A percentile compares a stretch with the other conserved stretches of the same genome.
Conservation (phyloP, 1,140 invertebrate genomes). For the Helicoverpa zea region DNA sequence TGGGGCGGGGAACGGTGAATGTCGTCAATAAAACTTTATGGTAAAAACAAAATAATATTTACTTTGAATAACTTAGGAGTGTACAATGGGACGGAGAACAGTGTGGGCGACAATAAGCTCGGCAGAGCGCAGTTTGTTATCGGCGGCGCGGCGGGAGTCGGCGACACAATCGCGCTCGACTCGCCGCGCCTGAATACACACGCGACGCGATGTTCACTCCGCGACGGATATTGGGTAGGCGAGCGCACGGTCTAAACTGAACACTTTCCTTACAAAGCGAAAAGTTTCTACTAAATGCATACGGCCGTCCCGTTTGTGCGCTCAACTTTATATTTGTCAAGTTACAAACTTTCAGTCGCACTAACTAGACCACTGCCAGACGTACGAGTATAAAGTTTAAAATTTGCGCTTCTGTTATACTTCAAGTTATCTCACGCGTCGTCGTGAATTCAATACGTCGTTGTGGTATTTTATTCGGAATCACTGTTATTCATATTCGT, state of each 20-base stretch:
- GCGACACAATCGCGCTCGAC: slow-evolving; percentile 53
- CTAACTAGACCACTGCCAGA: slow-evolving; percentile 52
- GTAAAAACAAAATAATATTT: slow-evolving; percentile 61
- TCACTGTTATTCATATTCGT: slow-evolving; percentile 26
- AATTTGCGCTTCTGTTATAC: slow-evolving; percentile 31
- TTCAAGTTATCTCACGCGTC: slow-evolving; percentile 17
- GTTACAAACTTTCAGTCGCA: slow-evolving; percentile 58
- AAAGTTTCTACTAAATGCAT: slow-evolving; percentile 74
- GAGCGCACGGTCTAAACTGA: slow-evolving; percentile 65
- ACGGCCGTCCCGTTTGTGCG: slow-evolving; percentile 61
- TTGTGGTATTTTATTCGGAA: slow-evolving; percentile 10
- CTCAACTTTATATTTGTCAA: slow-evolving; percentile 64
- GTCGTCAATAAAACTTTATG: slow-evolving; percentile 63
- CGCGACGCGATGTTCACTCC: slow-evolving; percentile 59
- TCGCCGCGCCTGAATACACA: slow-evolving; percentile 61
- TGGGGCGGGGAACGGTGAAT: slow-evolving; percentile 38
- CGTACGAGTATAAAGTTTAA: slow-evolving; percentile 23
- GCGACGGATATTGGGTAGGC: slow-evolving; percentile 71
- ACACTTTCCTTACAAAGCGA: slow-evolving; percentile 75
- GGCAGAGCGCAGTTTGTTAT: slow-evolving; percentile 63
- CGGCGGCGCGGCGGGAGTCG: slow-evolving; percentile 39
- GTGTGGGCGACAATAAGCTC: slow-evolving; percentile 55
- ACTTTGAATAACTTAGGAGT: slow-evolving; percentile 55
- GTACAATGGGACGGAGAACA: slow-evolving; percentile 54
- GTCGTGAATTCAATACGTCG: slow-evolving; percentile 36